These are phyloP conservation scores for Augochlora pura DNA, from an alignment of 1,140 invertebrate species.

Conservation along the genomic window DNA sequence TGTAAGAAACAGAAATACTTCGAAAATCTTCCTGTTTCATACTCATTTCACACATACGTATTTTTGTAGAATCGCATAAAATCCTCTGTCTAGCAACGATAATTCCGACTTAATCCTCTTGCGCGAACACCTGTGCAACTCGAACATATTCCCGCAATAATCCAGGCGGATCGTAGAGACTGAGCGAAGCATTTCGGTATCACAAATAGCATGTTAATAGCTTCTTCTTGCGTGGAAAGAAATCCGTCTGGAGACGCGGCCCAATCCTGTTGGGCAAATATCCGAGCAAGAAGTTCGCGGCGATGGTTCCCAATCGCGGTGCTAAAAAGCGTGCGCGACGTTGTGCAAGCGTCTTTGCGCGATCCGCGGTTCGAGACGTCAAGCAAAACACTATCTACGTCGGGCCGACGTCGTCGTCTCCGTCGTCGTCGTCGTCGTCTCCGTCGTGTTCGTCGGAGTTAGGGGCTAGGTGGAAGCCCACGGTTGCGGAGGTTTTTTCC, in stretches of 20 bases:
- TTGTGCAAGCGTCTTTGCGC: background rate
- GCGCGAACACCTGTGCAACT: no score
- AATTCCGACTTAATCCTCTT: no score
- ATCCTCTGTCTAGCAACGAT: no score
- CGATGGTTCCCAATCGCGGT: background rate
- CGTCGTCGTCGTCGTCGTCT: background rate
- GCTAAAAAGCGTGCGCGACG: background rate
- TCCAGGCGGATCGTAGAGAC: background rate
- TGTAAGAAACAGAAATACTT: no score
- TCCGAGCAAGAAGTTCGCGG: background rate
- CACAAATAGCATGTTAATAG: background rate
- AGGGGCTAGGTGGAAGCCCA: no score
- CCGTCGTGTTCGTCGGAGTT: background rate
- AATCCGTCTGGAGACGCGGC: background rate
- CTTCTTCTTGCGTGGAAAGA: background rate
- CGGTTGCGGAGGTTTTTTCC: slow-evolving; percentile 1
- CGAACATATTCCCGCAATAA: no score
- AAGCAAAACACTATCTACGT: slow-evolving; percentile 33
- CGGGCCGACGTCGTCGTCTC: background rate
- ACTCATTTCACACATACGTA: no score
- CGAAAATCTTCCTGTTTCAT: no score
- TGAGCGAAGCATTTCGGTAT: background rate
- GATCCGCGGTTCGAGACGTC: background rate
- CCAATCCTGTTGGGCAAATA: background rate
- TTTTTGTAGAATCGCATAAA: no score